phyloP scores from a whole-genome alignment of 53 echinoderm and acorn worm species.

The Astropecten irregularis region DNA sequence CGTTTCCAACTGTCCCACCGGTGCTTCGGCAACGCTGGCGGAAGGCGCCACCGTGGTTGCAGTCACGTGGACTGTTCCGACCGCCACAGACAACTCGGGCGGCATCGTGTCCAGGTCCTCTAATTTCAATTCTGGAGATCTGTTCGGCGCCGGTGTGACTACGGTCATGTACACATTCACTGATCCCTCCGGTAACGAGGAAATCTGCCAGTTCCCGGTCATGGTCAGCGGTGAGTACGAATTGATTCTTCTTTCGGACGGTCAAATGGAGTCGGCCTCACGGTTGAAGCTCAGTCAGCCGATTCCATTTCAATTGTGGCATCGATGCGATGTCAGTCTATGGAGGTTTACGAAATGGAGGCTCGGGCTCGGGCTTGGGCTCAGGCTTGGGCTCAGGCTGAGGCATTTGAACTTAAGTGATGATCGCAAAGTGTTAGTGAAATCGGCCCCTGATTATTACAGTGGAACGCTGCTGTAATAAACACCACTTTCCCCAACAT shows the following conservation, averaged over 20 bases:
- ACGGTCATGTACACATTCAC: slow-evolving; percentile 32
- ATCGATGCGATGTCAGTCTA: no score
- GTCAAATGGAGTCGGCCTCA: no score
- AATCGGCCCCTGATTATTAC: no score
- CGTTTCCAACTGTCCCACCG: slow-evolving; percentile 53
- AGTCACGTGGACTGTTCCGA: slow-evolving; percentile 56
- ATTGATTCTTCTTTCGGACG: background rate
- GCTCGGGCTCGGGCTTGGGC: no score
- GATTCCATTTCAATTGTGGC: no score
- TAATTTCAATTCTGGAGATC: slow-evolving; percentile 14
- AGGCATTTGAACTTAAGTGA: no score
- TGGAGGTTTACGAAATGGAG: no score
- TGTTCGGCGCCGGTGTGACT: background rate
- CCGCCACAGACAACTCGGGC: slow-evolving; percentile 57
- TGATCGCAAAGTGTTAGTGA: no score
- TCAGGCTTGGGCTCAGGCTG: no score
- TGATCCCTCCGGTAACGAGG: slow-evolving; percentile 35
- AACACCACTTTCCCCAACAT: no score
- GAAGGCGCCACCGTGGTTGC: slow-evolving; percentile 12
- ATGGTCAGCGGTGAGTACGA: slow-evolving; percentile 37
- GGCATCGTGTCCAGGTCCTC: background rate
- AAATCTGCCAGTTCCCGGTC: slow-evolving; percentile 5
- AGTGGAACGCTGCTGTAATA: no score
- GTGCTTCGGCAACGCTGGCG: slow-evolving; percentile 16
- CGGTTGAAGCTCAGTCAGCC: no score